These are phyloP conservation scores for Melopsittacus undulatus DNA, from an alignment of 2,797 vertebrate genomes.

Conservation along the genomic window DNA sequence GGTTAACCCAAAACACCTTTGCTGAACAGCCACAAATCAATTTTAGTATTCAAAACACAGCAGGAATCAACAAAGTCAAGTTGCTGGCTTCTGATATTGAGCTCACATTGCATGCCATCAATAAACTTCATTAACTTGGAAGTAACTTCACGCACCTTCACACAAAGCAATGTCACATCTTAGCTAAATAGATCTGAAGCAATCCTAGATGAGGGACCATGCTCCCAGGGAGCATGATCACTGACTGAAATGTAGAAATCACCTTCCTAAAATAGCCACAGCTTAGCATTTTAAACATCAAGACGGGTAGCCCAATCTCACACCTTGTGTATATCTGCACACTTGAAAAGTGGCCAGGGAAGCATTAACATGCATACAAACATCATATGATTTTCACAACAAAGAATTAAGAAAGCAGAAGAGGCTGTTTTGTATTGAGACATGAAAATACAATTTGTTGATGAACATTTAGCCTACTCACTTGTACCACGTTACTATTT, in stretches of 20 bases:
- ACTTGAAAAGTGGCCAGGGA: neutral
- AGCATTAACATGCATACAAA: neutral
- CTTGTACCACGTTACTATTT: neutral
- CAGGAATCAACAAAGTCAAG: neutral
- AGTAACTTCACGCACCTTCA: neutral
- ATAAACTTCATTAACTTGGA: neutral
- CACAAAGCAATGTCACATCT: neutral
- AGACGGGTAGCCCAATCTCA: neutral
- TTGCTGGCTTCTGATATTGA: neutral
- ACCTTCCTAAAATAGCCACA: neutral
- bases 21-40: neutral
- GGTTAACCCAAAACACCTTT: neutral
- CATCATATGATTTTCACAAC: neutral
- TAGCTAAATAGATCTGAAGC: neutral
- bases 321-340: neutral
- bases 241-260: neutral
- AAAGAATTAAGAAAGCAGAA: neutral
- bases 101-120: neutral
- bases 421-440: neutral
- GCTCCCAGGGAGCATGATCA: neutral
- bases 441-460: neutral
- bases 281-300: neutral
- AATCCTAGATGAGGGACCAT: neutral
- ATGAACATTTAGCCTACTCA: neutral
- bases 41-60: neutral